A percentile compares a stretch with the other conserved stretches of the same genome.
Evolutionary conservation across 2,113 vertebrate species (phyloP).

Genomic region (Plestiodon gilberti): DNA sequence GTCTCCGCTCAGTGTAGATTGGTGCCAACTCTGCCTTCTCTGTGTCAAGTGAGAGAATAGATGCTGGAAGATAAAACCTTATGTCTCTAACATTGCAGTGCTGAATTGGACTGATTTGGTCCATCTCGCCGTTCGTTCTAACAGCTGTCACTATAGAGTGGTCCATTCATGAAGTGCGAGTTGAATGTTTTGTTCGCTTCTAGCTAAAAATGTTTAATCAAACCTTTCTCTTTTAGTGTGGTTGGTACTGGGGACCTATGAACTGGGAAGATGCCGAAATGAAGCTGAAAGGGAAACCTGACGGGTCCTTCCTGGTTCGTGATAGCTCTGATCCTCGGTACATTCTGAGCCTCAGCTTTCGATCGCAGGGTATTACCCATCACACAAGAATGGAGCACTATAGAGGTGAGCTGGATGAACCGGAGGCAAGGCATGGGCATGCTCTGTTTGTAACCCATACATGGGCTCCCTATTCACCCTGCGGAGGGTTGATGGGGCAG

Average conservation of each 20-base stretch:
- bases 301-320: slow-evolving; percentile 95
- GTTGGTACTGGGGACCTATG: slow-evolving; percentile 98
- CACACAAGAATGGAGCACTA: slow-evolving; percentile 97
- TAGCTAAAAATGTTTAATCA: neutral
- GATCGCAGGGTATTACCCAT: slow-evolving; percentile 94
- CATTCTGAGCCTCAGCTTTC: slow-evolving; percentile 97
- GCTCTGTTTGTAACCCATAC: neutral
- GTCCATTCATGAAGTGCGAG: neutral
- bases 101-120: neutral
- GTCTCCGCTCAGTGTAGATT: neutral
- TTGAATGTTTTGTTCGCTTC: neutral
- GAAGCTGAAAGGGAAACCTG: slow-evolving; percentile 95
- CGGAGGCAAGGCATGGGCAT: neutral
- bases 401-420: slow-evolving; percentile 77
- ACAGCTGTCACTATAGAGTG: neutral
- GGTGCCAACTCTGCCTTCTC: neutral
- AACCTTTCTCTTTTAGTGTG: slow-evolving; percentile 77
- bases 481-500: neutral
- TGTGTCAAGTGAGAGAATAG: neutral
- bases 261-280: slow-evolving; percentile 98
- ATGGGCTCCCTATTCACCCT: neutral
- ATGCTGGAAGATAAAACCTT: neutral
- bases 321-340: slow-evolving; percentile 96
- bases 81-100: neutral
- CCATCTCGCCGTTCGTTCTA: neutral